Base-by-base conservation (phyloP, 92 coral and sea anemone genomes). In the Nematostella vectensis region DNA sequence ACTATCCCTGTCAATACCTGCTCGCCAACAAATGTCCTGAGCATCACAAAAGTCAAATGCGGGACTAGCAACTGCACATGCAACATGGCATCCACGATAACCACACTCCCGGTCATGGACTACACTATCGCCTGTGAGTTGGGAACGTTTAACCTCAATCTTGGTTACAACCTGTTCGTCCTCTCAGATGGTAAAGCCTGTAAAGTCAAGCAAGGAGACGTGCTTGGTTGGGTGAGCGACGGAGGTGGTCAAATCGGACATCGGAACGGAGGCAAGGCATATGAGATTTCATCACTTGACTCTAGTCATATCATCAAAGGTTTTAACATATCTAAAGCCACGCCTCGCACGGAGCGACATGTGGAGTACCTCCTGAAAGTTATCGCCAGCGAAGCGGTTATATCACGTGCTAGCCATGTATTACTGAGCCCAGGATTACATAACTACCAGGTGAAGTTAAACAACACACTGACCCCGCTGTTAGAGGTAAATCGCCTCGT, bases 201-300 rank as follows among this genome's bases (percentile, higher is more conserved):
- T 17, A 57, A 78, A 29, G 80, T 63, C 29, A 24, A 27, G 0
- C 80, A 69, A 15, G 98, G 98, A 4, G 96, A 87, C 63, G 57
- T 82, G 29, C 19, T 82, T 19, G 95, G 93, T 1, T 86, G 95
- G 95, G 67, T 70, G 39, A 62, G 69, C 1, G 69, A 68, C 1
- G 59, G 64, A 3, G 98, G 57, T 29, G 98, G 93, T 0, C 70
- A 42, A 28, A 56, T 91, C 31, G 80, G 74, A 0, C 78, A 74
- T 12, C 62, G 52, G 29, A 21, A 55, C 24, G 83, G 61, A 4
- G 51, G 61, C 40, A 57, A 59, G 22, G 61, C 63, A 15, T 69
- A 57, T 19, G 76, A 71, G 6, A 52, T 68, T 13, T 67, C 61
- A 22, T 47, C 61, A 6, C 17, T 70, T 38, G 27, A 42, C 23